Evolutionary conservation across 1,140 invertebrate genomes (phyloP).

Genomic region (Drosophila ironensis): DNA sequence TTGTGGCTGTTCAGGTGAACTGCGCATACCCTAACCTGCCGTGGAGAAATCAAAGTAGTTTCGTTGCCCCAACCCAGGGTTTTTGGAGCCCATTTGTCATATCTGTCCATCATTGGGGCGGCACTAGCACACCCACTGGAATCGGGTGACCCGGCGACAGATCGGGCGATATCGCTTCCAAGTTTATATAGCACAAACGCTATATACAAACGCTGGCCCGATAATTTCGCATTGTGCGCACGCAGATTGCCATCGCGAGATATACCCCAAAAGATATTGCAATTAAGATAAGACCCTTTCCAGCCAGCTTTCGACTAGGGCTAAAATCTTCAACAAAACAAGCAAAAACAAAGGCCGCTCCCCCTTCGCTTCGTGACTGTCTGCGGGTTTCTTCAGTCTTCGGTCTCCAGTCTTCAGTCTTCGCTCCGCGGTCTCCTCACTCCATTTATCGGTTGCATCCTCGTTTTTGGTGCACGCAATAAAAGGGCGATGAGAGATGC

Average conservation of each 20-base stretch:
- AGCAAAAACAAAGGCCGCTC: slow-evolving; percentile 22
- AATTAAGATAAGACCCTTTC: slow-evolving; percentile 78
- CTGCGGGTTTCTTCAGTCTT: neutral
- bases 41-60: too few relatives aligned
- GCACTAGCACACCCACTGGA: neutral
- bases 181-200: too few relatives aligned
- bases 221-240: slow-evolving; percentile 64
- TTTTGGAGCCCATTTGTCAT: slow-evolving; percentile 14
- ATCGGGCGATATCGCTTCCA: too few relatives aligned
- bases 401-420: neutral
- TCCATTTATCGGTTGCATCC: neutral
- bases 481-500: neutral
- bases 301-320: slow-evolving; percentile 26
- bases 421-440: neutral
- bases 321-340: too few relatives aligned
- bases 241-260: slow-evolving; percentile 63
- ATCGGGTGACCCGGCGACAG: slow-evolving; percentile 9
- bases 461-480: slow-evolving; percentile 6
- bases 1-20: too few relatives aligned
- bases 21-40: too few relatives aligned
- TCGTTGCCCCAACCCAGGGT: too few relatives aligned
- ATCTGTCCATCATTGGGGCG: slow-evolving; percentile 21
- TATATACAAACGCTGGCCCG: neutral
- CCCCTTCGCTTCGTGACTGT: slow-evolving; percentile 10
- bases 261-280: slow-evolving; percentile 62